phyloP scores from a whole-genome alignment of 2,113 vertebrate species.

The Nibea coibor region DNA sequence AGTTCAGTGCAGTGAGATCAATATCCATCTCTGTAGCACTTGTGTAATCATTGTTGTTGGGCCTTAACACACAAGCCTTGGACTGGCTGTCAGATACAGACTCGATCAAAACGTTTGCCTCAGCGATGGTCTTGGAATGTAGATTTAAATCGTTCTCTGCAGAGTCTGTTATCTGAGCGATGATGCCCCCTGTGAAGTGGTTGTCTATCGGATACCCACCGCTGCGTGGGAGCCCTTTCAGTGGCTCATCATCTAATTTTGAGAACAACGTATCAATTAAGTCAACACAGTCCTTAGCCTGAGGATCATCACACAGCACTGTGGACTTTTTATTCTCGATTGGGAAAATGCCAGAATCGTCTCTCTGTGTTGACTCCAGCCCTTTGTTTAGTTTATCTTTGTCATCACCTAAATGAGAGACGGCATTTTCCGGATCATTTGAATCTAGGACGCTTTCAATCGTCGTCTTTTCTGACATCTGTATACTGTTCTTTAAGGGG shows the following conservation, averaged over 20 bases:
- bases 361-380: constrained; percentile 60
- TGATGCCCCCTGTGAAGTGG: constrained; percentile 66
- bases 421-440: constrained; percentile 40
- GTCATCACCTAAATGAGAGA: constrained; percentile 30
- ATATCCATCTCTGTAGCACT: constrained; percentile 45
- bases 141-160: constrained; percentile 54
- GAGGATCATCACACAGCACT: constrained; percentile 44
- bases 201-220: constrained; percentile 57
- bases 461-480: constrained; percentile 23
- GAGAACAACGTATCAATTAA: constrained; percentile 79
- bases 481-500: constrained; percentile 42
- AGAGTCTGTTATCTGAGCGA: constrained; percentile 71
- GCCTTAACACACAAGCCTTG: constrained; percentile 47
- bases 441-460: constrained; percentile 31
- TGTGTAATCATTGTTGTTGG: constrained; percentile 49
- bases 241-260: constrained; percentile 74
- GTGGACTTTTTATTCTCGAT: constrained; percentile 54
- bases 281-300: constrained; percentile 70
- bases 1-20: constrained; percentile 35
- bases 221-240: constrained; percentile 62
- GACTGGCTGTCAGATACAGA: constrained; percentile 43
- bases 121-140: constrained; percentile 53
- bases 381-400: constrained; percentile 52
- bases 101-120: constrained; percentile 58
- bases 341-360: constrained; percentile 70